Percentiles rank a stretch among this genome's conserved stretches.
These are phyloP conservation scores for Papilio elwesi DNA, from an alignment of 2,888 invertebrate genomes.

Conservation along the genomic window DNA sequence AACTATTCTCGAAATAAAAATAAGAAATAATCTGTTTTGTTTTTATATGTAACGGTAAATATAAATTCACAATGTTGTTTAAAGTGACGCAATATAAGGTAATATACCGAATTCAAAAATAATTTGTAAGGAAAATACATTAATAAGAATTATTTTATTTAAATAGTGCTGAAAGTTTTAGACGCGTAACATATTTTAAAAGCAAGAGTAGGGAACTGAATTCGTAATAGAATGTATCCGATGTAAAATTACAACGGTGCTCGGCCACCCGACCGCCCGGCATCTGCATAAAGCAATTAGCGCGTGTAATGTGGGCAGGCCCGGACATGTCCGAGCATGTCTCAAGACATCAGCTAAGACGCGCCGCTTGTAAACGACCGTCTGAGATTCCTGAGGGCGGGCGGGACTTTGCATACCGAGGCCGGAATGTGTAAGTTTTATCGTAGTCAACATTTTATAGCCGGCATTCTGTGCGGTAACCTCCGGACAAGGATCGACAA, in stretches of 20 bases:
- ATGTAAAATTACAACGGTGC: slow-evolving; percentile 31
- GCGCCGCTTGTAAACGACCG: slow-evolving; percentile 42
- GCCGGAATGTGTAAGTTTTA: slow-evolving; percentile 68
- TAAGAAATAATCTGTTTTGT: neutral
- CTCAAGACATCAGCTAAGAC: slow-evolving; percentile 45
- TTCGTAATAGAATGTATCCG: slow-evolving; percentile 9
- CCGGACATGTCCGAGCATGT: slow-evolving; percentile 55
- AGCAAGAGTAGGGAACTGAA: neutral
- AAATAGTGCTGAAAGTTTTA: too few relatives aligned
- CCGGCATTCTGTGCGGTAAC: slow-evolving; percentile 38
- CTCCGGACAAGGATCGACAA: slow-evolving; percentile 13
- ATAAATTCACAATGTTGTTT: neutral
- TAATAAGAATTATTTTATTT: too few relatives aligned
- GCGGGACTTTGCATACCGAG: slow-evolving; percentile 57
- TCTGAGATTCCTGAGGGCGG: slow-evolving; percentile 51
- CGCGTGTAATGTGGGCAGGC: slow-evolving; percentile 69
- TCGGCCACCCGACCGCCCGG: slow-evolving; percentile 53
- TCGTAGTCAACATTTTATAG: slow-evolving; percentile 67
- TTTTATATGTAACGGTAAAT: neutral
- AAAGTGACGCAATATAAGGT: too few relatives aligned
- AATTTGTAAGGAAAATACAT: too few relatives aligned
- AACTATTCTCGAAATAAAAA: slow-evolving; percentile 8
- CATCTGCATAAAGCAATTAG: slow-evolving; percentile 79
- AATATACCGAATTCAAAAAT: too few relatives aligned
- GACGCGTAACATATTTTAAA: neutral